A percentile compares a stretch with the other conserved stretches of the same genome.
These are phyloP conservation scores for Cheilinus undulatus DNA, from an alignment of 2,113 vertebrate species.

Conservation along the genomic window DNA sequence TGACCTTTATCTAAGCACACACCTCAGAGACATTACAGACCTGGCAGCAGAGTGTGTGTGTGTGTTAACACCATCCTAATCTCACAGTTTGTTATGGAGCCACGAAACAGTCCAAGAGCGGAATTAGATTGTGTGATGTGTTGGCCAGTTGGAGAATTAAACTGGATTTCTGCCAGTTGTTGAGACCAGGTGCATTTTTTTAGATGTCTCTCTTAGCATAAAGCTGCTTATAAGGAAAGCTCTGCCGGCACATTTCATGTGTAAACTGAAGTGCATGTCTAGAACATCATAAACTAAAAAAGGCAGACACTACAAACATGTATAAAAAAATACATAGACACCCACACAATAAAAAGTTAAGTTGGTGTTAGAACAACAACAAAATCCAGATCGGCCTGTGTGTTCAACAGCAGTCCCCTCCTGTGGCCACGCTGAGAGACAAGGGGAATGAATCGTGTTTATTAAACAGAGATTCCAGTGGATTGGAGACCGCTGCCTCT, in stretches of 20 bases:
- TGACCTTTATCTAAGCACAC: conserved; percentile 72
- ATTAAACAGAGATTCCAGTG: conserved; percentile 38
- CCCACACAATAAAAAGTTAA: too few relatives aligned
- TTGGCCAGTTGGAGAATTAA: conserved; percentile 32
- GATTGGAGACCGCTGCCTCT: conserved; percentile 17
- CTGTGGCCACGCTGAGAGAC: conserved; percentile 10
- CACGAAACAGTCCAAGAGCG: conserved; percentile 50
- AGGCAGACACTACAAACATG: too few relatives aligned
- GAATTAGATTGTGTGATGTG: conserved; percentile 53
- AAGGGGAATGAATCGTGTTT: conserved; percentile 39
- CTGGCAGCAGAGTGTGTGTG: conserved; percentile 12
- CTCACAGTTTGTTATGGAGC: conserved; percentile 44
- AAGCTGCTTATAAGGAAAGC: not conserved
- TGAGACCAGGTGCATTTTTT: not conserved
- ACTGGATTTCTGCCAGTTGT: conserved; percentile 19
- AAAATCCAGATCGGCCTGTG: not conserved
- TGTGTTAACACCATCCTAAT: conserved; percentile 60
- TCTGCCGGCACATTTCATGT: too few relatives aligned
- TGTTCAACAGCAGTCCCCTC: not conserved
- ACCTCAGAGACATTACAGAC: conserved; percentile 61
- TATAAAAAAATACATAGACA: not conserved
- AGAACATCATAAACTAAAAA: too few relatives aligned
- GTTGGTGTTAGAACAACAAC: conserved; percentile 7
- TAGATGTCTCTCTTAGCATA: not conserved
- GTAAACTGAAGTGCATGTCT: too few relatives aligned